Evolutionary conservation across 2,888 invertebrate species (phyloP).

Genomic region (Cerastoderma edule): DNA sequence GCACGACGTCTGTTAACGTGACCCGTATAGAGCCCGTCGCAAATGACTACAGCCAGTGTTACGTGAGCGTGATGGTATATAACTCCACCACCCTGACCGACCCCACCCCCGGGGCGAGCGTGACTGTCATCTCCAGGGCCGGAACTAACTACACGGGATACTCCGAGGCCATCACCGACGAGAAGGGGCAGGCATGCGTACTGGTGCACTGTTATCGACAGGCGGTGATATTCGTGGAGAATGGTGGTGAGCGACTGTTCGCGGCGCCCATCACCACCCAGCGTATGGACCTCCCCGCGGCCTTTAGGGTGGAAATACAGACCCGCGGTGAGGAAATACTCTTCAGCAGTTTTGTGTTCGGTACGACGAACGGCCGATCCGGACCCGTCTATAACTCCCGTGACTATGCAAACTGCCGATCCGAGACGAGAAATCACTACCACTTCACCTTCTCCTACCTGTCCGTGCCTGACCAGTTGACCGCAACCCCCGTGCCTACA

Average conservation of each 20-base stretch:
- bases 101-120: constrained; percentile 18
- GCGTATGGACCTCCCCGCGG: constrained; percentile 17
- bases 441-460: constrained; percentile 37
- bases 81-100: constrained; percentile 24
- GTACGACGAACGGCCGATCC: constrained; percentile 13
- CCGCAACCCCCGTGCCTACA: constrained; percentile 29
- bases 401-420: constrained; percentile 22
- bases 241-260: constrained; percentile 26
- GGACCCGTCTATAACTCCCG: constrained; percentile 30
- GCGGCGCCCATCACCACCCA: constrained; percentile 15
- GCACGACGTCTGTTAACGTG: background rate
- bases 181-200: constrained; percentile 31
- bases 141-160: constrained; percentile 12
- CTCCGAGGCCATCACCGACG: constrained; percentile 17
- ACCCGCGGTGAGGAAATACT: constrained; percentile 19
- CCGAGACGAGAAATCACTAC: constrained; percentile 4
- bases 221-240: constrained; percentile 32
- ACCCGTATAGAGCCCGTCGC: background rate
- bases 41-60: constrained; percentile 34
- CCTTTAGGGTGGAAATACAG: constrained; percentile 22
- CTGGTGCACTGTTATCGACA: constrained; percentile 29
- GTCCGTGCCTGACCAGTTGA: constrained; percentile 31
- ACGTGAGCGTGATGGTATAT: constrained; percentile 37
- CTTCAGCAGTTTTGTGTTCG: constrained; percentile 28
- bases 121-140: constrained; percentile 18